Conservation (phyloP, 2,888 invertebrate species). For the Drosophila rellima region DNA sequence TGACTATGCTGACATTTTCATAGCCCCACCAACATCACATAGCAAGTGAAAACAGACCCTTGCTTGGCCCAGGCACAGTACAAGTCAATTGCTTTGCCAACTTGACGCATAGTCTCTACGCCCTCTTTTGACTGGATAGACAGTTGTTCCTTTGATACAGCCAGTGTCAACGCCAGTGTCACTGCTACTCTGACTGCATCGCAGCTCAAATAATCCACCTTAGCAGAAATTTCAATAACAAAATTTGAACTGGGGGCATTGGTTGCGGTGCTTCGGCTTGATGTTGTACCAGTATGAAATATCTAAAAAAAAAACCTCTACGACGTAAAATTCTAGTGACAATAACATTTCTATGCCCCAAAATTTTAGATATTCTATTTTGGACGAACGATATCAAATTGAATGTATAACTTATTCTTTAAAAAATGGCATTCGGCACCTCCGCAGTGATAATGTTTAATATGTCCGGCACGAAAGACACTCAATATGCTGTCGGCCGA, state of each 20-base stretch:
- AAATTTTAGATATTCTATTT: no score
- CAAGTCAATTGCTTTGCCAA: conserved; percentile 71
- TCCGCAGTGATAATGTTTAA: no score
- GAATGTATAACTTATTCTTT: no score
- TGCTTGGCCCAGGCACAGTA: background rate
- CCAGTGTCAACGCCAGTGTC: background rate
- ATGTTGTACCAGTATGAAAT: no score
- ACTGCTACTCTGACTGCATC: conserved; percentile 4
- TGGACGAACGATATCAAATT: no score
- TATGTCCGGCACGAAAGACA: no score
- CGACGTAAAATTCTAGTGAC: no score
- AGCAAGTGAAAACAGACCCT: background rate
- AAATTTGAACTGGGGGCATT: conserved; percentile 39
- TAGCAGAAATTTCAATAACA: conserved; percentile 24
- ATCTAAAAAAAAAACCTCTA: no score
- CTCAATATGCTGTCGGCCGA: no score
- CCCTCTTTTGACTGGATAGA: conserved; percentile 7
- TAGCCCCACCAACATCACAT: conserved; percentile 19
- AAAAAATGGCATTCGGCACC: no score
- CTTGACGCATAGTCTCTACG: conserved; percentile 26
- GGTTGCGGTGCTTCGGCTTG: background rate
- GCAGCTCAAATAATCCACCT: background rate
- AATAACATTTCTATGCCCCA: no score
- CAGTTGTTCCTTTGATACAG: background rate
- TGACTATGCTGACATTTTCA: background rate